phyloP scores from a whole-genome alignment of 2,888 invertebrate species.

The Xestia sexstrigata region DNA sequence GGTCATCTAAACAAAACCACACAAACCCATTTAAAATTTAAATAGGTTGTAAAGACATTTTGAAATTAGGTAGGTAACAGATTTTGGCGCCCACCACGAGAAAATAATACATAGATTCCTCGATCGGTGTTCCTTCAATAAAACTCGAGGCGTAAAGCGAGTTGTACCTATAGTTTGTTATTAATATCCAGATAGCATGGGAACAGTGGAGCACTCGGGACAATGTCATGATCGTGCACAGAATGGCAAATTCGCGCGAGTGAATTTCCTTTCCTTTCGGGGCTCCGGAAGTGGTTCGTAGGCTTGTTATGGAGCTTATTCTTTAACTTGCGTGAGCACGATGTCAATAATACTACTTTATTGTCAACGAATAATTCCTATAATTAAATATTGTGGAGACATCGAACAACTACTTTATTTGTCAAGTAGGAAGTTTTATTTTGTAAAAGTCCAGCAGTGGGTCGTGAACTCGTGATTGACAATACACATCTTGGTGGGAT shows the following conservation, averaged over 20 bases:
- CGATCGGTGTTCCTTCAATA: conserved; percentile 21
- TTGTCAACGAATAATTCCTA: conserved; percentile 50
- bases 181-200: conserved; percentile 76
- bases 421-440: not conserved
- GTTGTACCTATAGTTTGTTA: conserved; percentile 71
- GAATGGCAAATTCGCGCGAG: conserved; percentile 82
- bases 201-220: conserved; percentile 74
- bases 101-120: not conserved
- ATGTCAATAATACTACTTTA: conserved; percentile 79
- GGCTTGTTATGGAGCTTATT: conserved; percentile 75
- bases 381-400: conserved; percentile 21
- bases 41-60: not conserved
- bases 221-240: conserved; percentile 78
- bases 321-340: conserved; percentile 80
- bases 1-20: not conserved
- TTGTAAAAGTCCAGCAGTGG: not conserved
- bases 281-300: conserved; percentile 84
- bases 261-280: conserved; percentile 88
- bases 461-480: not conserved
- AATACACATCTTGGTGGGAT: not conserved
- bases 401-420: conserved; percentile 19
- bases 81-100: not conserved
- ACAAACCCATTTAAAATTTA: not conserved
- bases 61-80: not conserved
- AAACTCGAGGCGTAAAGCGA: conserved; percentile 30